Base-by-base conservation (phyloP, 2,113 vertebrate species). In the Ictidomys tridecemlineatus region DNA sequence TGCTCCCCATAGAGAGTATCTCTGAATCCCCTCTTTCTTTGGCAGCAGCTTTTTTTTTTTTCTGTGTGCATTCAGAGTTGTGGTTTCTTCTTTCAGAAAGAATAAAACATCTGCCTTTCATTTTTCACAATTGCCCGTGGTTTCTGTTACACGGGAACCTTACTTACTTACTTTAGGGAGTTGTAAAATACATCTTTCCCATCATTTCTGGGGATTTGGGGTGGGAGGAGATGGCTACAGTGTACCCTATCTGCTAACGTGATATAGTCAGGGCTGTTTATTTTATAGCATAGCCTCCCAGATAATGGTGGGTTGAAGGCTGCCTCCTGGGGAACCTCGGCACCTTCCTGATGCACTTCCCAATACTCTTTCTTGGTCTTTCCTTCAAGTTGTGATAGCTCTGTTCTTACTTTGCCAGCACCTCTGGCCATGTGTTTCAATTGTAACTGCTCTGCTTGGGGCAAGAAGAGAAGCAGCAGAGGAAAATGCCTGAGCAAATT, bases 201-300 rank as follows among this genome's bases (percentile, higher is more conserved):
- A 0, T 73, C 17, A 22, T 74, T 83, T 88, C 70, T 85, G 78
- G 69, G 58, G 42, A 1, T 28, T 8, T 28, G 30, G 69, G 22
- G 16, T 12, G 4, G 58, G 20, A n/a, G 30, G 37, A 30, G 39
- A 48, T 26, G 42, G 30, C 56, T 37, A 1, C 4, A n/a, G 74
- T 8, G 1, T 12, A 1, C 1, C 0, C 65, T 30, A 11, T 32
- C 42, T 10, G 30, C 67, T 26, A 5, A 5, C 86, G 3, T 1
- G 39, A 24, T 2, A 39, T 2, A n/a, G n/a, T 74, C 2, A 0
- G 42, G 34, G 58, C 85, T 7, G 3, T 34, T 30, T 67, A 30
- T 45, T 9, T 37, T 34, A 4, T 17, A 32, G 9, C 2, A 32
- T 1, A 3, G 53, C 74, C 85, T 93, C 74, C 22, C 1, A 30